These are phyloP conservation scores for Nebria ingens DNA, from an alignment of 1,140 invertebrate genomes.

Conservation along the genomic window DNA sequence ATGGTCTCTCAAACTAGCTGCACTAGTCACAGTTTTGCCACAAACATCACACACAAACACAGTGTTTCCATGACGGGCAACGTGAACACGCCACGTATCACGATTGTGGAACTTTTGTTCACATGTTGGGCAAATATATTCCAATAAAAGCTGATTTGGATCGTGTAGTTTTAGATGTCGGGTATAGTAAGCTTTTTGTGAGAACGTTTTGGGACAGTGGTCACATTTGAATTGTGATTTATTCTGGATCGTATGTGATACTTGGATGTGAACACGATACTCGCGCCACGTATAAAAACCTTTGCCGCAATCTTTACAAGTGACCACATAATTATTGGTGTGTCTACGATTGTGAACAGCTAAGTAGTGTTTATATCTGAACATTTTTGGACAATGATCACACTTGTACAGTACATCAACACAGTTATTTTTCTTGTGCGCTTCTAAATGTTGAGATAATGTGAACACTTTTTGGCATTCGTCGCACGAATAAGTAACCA, in stretches of 20 bases:
- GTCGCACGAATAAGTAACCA: no score
- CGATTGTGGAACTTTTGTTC: constrained; percentile 6
- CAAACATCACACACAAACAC: constrained; percentile 29
- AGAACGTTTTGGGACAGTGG: constrained; percentile 41
- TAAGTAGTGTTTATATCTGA: constrained; percentile 15
- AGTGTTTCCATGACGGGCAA: constrained; percentile 15
- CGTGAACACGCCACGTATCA: constrained; percentile 14
- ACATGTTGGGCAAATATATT: constrained; percentile 13
- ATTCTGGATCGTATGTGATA: constrained; percentile 19
- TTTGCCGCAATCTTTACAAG: constrained; percentile 32
- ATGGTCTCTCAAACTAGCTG: constrained; percentile 52
- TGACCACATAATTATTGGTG: constrained; percentile 37
- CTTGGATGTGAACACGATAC: constrained; percentile 34
- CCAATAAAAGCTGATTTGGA: constrained; percentile 10
- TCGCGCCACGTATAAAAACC: constrained; percentile 26
- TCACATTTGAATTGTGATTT: constrained; percentile 33
- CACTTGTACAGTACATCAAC: constrained; percentile 8
- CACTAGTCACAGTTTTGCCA: constrained; percentile 38
- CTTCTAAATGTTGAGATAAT: constrained; percentile 1
- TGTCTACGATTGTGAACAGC: constrained; percentile 34
- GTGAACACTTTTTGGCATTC: constrained; percentile 1
- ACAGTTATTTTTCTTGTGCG: background rate
- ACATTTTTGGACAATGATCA: constrained; percentile 3
- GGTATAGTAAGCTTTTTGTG: constrained; percentile 31
- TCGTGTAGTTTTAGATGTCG: constrained; percentile 28